Evolutionary conservation across 2,888 invertebrate species (phyloP).

Genomic region (Orchesella flavescens): DNA sequence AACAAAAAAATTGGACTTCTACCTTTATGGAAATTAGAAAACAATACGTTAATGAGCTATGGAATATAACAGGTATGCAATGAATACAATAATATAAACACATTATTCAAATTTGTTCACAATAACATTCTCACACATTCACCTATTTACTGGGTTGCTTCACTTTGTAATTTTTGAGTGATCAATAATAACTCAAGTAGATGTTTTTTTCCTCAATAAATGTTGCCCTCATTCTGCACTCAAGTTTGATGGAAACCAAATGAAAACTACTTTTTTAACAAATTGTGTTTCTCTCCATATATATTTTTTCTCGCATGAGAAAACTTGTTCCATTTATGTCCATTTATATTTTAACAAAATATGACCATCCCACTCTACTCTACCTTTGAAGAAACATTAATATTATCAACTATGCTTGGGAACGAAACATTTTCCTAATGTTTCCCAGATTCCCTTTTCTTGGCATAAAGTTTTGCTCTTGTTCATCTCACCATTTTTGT

Average conservation of each 20-base stretch:
- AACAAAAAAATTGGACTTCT: slow-evolving; percentile 68
- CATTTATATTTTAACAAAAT: too few relatives aligned
- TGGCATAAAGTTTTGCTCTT: neutral
- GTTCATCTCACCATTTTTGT: neutral
- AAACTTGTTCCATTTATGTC: too few relatives aligned
- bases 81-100: neutral
- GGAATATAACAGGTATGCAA: slow-evolving; percentile 85
- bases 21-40: slow-evolving; percentile 75
- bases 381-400: too few relatives aligned
- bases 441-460: neutral
- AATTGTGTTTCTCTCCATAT: too few relatives aligned
- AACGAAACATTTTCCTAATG: neutral
- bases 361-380: too few relatives aligned
- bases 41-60: slow-evolving; percentile 82
- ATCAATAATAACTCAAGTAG: too few relatives aligned
- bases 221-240: neutral
- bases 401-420: too few relatives aligned
- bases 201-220: too few relatives aligned
- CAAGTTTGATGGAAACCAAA: neutral
- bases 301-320: too few relatives aligned
- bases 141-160: neutral
- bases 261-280: too few relatives aligned
- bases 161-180: neutral
- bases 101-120: neutral
- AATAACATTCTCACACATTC: neutral